A percentile compares a stretch with the other conserved stretches of the same genome.
Conservation (phyloP, 2,797 vertebrate genomes). For the Ctenopoma kingsleyae region DNA sequence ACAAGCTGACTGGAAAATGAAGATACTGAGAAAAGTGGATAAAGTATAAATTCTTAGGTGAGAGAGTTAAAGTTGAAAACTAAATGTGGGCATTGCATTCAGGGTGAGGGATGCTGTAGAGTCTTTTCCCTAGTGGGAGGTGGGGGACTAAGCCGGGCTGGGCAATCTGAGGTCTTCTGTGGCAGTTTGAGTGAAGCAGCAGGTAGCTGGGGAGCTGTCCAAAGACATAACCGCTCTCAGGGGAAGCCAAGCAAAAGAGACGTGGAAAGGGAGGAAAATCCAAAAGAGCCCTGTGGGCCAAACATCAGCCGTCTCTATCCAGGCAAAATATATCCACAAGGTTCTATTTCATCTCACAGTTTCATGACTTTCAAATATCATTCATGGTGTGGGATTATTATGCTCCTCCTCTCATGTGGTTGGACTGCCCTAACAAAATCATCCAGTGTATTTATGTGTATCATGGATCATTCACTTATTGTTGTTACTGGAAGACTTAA, state of each 20-base stretch:
- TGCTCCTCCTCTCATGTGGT: slow-evolving; percentile 27
- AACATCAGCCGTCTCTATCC: slow-evolving; percentile 42
- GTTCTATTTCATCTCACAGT: slow-evolving; percentile 48
- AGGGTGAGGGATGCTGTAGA: slow-evolving; percentile 26
- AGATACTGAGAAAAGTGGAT: not conserved
- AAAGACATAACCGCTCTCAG: slow-evolving; percentile 71
- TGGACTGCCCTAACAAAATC: slow-evolving; percentile 21
- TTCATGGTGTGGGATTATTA: slow-evolving; percentile 21
- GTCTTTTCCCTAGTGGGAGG: slow-evolving; percentile 21
- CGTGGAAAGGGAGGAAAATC: slow-evolving; percentile 35
- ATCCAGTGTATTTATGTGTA: slow-evolving; percentile 10
- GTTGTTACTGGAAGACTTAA: slow-evolving; percentile 28
- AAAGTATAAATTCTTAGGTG: not conserved
- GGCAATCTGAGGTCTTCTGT: slow-evolving; percentile 42
- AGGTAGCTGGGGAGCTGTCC: slow-evolving; percentile 81
- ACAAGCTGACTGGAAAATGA: not conserved
- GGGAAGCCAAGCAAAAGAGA: slow-evolving; percentile 80
- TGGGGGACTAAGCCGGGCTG: slow-evolving; percentile 33
- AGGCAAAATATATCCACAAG: slow-evolving; percentile 55
- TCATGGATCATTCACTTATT: slow-evolving; percentile 5
- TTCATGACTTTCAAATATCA: slow-evolving; percentile 40
- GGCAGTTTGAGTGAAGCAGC: slow-evolving; percentile 76
- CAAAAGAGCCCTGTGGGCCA: slow-evolving; percentile 29
- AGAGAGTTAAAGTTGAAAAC: not conserved
- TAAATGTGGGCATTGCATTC: not conserved